Evolutionary conservation across 2,113 vertebrate species (phyloP).

Genomic region (Cheilinus undulatus): DNA sequence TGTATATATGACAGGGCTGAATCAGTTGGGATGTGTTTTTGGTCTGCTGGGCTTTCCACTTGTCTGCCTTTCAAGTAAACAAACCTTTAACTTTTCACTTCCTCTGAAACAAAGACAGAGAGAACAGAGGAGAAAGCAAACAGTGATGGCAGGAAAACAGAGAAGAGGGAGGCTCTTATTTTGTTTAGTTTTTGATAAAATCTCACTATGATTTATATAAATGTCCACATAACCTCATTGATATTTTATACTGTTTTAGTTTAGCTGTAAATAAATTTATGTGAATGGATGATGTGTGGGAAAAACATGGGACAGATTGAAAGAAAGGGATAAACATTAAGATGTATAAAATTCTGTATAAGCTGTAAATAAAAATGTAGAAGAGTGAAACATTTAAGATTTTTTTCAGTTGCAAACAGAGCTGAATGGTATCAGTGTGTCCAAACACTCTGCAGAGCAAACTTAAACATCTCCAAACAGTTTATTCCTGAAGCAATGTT

Average conservation of each 20-base stretch:
- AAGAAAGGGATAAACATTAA: no score
- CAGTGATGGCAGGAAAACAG: background rate
- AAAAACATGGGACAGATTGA: background rate
- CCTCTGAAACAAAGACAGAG: conserved; percentile 5
- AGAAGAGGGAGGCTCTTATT: background rate
- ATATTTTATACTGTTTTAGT: background rate
- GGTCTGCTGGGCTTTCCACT: background rate
- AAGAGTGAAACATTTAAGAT: no score
- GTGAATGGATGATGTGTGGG: no score
- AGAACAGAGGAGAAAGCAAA: background rate
- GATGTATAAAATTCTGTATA: no score
- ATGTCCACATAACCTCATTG: background rate
- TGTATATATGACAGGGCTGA: background rate
- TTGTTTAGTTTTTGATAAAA: no score
- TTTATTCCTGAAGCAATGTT: background rate
- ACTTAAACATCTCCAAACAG: background rate
- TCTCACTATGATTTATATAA: no score
- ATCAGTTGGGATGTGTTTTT: background rate
- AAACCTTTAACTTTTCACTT: conserved; percentile 21
- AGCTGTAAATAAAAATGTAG: no score
- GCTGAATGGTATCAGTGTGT: no score
- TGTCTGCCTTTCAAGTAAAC: conserved; percentile 4
- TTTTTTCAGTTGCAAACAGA: no score
- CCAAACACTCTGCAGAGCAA: background rate
- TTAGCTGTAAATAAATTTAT: background rate